A percentile compares a stretch with the other conserved stretches of the same genome.
These are phyloP conservation scores for Uloborus diversus DNA, from an alignment of 1,140 invertebrate species.

Conservation along the genomic window DNA sequence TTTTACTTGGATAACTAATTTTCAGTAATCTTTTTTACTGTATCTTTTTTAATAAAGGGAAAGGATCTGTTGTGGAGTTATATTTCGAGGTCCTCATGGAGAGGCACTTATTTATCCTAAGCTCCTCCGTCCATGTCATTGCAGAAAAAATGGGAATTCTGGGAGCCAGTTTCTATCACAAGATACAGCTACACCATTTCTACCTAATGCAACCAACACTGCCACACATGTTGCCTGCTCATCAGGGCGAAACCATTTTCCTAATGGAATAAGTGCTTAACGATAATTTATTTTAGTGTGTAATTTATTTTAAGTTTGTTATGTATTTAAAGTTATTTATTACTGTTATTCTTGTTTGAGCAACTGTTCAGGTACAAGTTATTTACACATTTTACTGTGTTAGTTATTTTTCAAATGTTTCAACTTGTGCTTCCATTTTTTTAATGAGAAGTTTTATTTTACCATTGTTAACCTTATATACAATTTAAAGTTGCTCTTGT, in stretches of 20 bases:
- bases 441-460: slow-evolving; percentile 44
- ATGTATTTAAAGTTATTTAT: neutral
- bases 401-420: neutral
- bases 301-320: slow-evolving; percentile 1
- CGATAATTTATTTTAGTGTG: slow-evolving; percentile 14
- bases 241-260: slow-evolving; percentile 32
- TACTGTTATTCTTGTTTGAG: neutral
- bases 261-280: slow-evolving; percentile 54
- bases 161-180: slow-evolving; percentile 4
- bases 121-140: slow-evolving; percentile 72
- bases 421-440: slow-evolving; percentile 50
- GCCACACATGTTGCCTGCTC: slow-evolving; percentile 56
- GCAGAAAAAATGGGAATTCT: slow-evolving; percentile 52
- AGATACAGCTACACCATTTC: slow-evolving; percentile 11
- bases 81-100: slow-evolving; percentile 75
- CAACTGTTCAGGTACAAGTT: neutral
- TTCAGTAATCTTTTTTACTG: no score
- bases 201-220: slow-evolving; percentile 50
- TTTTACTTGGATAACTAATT: no score
- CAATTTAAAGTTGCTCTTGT: neutral
- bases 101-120: slow-evolving; percentile 74
- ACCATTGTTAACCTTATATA: neutral
- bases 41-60: no score
- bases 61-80: slow-evolving; percentile 76
- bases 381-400: neutral